Evolutionary conservation across 2,797 vertebrate species (phyloP).

Genomic region (Dipus sagitta): DNA sequence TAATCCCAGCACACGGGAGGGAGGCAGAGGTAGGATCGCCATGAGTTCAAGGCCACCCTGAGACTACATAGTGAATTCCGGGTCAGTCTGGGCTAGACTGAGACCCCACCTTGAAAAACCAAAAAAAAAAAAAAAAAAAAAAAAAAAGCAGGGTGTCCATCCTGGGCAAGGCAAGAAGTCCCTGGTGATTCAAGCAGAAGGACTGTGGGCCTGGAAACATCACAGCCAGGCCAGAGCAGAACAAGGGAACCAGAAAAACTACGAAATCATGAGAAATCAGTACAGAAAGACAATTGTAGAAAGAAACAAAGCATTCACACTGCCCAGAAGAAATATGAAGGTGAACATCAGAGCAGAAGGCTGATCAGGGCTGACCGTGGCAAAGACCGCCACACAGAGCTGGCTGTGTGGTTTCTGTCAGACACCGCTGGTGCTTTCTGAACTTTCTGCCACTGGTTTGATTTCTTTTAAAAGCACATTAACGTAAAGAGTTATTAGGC

Average conservation of each 20-base stretch:
- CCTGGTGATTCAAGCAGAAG: neutral
- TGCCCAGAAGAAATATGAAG: neutral
- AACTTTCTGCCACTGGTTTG: neutral
- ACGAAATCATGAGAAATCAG: neutral
- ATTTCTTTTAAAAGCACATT: constrained; percentile 17
- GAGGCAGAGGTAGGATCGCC: no score
- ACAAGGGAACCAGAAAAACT: neutral
- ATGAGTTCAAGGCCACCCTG: no score
- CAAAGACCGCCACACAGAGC: neutral
- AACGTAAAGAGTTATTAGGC: constrained; percentile 16
- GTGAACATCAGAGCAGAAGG: neutral
- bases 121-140: no score
- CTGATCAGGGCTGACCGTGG: neutral
- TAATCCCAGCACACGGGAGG: no score
- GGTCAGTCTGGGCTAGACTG: no score
- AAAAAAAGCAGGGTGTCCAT: neutral
- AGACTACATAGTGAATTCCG: no score
- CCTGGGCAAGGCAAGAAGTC: neutral
- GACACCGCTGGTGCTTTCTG: neutral
- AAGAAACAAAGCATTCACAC: neutral
- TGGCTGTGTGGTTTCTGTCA: neutral
- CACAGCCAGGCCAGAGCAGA: neutral
- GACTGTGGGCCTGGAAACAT: neutral
- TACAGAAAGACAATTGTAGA: neutral
- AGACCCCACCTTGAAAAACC: no score